Base-by-base conservation (phyloP, 2,888 invertebrate genomes). In the Drosophila buzzatii region DNA sequence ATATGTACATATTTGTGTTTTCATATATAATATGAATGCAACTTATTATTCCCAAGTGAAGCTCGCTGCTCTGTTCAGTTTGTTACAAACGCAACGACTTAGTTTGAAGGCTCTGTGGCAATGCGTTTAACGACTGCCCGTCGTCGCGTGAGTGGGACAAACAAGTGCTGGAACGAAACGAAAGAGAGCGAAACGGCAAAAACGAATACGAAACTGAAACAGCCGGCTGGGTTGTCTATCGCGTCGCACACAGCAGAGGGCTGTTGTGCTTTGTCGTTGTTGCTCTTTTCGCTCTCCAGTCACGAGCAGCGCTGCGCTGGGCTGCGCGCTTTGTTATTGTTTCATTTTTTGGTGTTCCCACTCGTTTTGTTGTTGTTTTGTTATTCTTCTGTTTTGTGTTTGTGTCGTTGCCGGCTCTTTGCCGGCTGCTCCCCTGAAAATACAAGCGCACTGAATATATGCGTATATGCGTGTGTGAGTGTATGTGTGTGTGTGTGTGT, bases 91-190 rank as follows among this genome's bases (percentile, higher is more conserved):
- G n/a, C 12, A 20, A 45, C 61, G 56, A 57, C 20, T 35, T 18
- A 41, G 59, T 39, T 10, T 10, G 14, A 23, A 33, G 37, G n/a
- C 20, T 12, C 58, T 20, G 33, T 58, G n/a, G 9, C 18, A 52
- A 45, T 61, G 62, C 63, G 45, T 52, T 53, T 39, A 47, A 33
- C 47, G 66, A 71, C 78, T 49, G 78, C 45, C 74, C 66, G 77
- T 39, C 77, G 70, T 33, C 35, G 70, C 70, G 86, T 85, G 79
- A 85, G 85, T 85, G 84, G 86, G 85, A 86, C 86, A 85, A 81
- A 70, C 75, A 70, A 82, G 58, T 57, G 55, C 51, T 31, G 79
- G 62, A 78, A 71, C 57, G 27, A 27, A 27, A 27, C 27, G 27
- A 23, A 23, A 52, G 66, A 57, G 72, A 77, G 23, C 55, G 72